phyloP scores from a whole-genome alignment of 2,113 vertebrate genomes.

The Phoxinus phoxinus region DNA sequence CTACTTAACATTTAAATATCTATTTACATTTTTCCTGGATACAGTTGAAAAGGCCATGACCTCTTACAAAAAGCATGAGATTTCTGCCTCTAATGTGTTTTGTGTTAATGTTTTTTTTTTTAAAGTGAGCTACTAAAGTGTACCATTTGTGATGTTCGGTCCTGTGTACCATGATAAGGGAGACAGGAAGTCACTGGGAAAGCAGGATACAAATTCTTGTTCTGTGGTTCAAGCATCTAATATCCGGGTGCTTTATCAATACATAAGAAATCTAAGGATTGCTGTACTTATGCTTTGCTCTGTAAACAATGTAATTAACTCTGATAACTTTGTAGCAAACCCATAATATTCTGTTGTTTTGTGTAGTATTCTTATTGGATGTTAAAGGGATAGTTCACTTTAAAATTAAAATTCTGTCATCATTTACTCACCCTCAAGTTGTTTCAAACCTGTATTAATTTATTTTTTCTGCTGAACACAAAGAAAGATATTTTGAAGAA shows the following conservation, averaged over 20 bases:
- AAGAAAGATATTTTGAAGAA: too few relatives aligned
- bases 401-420: too few relatives aligned
- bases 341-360: background rate
- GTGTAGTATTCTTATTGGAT: background rate
- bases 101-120: background rate
- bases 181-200: conserved; percentile 16
- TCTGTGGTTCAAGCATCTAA: background rate
- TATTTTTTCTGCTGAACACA: too few relatives aligned
- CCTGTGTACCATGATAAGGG: background rate
- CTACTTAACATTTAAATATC: background rate
- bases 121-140: background rate
- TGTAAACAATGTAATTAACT: background rate
- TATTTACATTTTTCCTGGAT: background rate
- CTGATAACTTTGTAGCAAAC: background rate
- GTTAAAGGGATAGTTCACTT: too few relatives aligned
- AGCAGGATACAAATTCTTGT: conserved; percentile 4
- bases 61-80: background rate
- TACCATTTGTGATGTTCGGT: background rate
- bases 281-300: background rate
- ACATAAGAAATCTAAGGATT: background rate
- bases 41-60: background rate
- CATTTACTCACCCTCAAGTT: too few relatives aligned
- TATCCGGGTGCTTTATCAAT: background rate
- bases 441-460: too few relatives aligned
- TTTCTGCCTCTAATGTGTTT: background rate